These are phyloP conservation scores for Dolichopus griseipennis DNA, from an alignment of 2,888 invertebrate genomes.

Conservation along the genomic window DNA sequence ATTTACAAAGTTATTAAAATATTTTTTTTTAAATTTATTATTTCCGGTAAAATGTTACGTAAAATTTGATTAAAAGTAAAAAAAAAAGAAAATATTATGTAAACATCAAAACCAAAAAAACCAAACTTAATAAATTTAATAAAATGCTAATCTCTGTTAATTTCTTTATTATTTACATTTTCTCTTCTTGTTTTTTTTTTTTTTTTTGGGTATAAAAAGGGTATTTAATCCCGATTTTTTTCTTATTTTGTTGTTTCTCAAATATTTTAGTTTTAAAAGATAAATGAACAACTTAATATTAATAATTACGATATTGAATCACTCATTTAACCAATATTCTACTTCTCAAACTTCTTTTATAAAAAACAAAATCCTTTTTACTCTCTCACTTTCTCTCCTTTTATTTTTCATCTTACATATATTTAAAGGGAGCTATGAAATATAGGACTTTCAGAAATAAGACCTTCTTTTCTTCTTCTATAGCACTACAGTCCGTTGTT, in stretches of 20 bases:
- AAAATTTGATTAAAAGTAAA: not conserved
- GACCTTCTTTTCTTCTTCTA: too few relatives aligned
- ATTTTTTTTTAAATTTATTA: too few relatives aligned
- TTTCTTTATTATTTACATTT: not conserved
- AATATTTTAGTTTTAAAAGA: not conserved
- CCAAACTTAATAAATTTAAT: not conserved
- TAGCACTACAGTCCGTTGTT: too few relatives aligned
- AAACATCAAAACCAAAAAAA: not conserved
- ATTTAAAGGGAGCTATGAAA: too few relatives aligned
- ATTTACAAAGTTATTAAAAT: too few relatives aligned
- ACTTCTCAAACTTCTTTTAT: too few relatives aligned
- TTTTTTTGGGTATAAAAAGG: not conserved
- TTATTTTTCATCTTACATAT: not conserved
- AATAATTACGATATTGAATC: conserved; percentile 6
- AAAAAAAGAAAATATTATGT: too few relatives aligned
- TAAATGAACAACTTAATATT: conserved; percentile 3
- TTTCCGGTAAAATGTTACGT: not conserved
- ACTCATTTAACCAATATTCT: conserved; percentile 3
- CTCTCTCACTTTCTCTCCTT: not conserved
- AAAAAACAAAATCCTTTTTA: not conserved
- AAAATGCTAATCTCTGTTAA: conserved; percentile 6
- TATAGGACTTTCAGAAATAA: too few relatives aligned
- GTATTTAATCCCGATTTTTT: not conserved
- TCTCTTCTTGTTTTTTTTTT: too few relatives aligned
- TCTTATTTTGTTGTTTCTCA: too few relatives aligned